Conservation (phyloP, 2,888 invertebrate genomes). For the Zelleria hepariella region DNA sequence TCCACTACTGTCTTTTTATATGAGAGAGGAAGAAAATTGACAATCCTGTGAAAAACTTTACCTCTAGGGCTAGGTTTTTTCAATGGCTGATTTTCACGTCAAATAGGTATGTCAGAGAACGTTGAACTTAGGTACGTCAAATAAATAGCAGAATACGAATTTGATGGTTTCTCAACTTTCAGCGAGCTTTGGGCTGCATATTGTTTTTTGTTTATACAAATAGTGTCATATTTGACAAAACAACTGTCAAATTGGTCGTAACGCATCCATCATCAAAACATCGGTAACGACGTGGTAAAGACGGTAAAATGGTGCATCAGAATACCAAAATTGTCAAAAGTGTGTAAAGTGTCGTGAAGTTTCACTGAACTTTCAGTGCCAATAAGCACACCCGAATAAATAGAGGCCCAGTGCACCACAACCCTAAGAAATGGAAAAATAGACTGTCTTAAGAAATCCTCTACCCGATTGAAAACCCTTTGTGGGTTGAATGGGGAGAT, state of each 20-base stretch:
- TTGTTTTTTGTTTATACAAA: too few species aligned
- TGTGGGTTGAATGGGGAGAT: constrained; percentile 22
- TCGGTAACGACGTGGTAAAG: too few species aligned
- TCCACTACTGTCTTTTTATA: background rate
- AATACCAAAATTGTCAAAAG: too few species aligned
- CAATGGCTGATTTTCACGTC: background rate
- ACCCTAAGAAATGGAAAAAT: background rate
- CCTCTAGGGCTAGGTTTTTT: background rate
- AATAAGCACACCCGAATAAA: too few species aligned
- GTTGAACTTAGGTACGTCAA: background rate
- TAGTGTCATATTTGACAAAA: too few species aligned
- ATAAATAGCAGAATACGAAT: too few species aligned
- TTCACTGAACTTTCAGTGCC: too few species aligned
- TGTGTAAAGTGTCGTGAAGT: too few species aligned
- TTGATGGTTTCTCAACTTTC: background rate
- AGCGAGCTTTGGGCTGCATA: background rate
- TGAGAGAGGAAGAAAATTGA: background rate
- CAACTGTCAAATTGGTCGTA: too few species aligned
- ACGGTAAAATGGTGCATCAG: too few species aligned
- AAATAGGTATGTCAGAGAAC: background rate
- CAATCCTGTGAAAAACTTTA: background rate
- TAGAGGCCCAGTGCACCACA: background rate
- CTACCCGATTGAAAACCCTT: constrained; percentile 51
- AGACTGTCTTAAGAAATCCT: constrained; percentile 44
- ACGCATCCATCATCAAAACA: too few species aligned